Percentiles rank a stretch among this genome's conserved stretches.
These are phyloP conservation scores for Petromus typicus DNA, from an alignment of 2,113 vertebrate genomes.

Conservation along the genomic window DNA sequence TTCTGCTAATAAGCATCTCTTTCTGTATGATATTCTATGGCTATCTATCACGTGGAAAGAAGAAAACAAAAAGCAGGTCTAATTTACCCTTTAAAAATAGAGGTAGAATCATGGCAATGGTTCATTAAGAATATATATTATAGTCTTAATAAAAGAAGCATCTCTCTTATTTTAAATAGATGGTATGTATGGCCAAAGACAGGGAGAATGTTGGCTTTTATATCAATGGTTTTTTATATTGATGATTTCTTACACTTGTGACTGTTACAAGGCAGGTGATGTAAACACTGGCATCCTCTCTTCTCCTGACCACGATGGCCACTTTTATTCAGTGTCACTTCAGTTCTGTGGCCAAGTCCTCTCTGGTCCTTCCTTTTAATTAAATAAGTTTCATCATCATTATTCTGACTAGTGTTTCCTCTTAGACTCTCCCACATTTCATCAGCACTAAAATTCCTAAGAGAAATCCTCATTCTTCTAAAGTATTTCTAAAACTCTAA, in stretches of 20 bases:
- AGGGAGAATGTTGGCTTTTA: neutral
- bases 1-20: neutral
- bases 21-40: neutral
- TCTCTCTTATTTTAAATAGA: neutral
- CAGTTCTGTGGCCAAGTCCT: neutral
- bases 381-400: neutral
- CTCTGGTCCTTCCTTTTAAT: neutral
- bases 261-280: neutral
- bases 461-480: neutral
- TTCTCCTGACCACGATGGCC: neutral
- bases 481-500: neutral
- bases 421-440: neutral
- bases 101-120: neutral
- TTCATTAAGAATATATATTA: neutral
- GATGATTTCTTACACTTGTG: too few species aligned
- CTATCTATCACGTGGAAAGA: neutral
- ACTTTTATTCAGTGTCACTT: neutral
- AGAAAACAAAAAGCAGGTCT: neutral
- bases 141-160: neutral
- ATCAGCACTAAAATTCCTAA: neutral
- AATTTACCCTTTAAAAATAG: neutral
- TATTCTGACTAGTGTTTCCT: neutral
- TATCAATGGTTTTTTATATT: neutral
- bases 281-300: neutral
- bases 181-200: neutral